A percentile compares a stretch with the other conserved stretches of the same genome.
phyloP scores from a whole-genome alignment of 2,797 vertebrate genomes.

The Thamnophis elegans region DNA sequence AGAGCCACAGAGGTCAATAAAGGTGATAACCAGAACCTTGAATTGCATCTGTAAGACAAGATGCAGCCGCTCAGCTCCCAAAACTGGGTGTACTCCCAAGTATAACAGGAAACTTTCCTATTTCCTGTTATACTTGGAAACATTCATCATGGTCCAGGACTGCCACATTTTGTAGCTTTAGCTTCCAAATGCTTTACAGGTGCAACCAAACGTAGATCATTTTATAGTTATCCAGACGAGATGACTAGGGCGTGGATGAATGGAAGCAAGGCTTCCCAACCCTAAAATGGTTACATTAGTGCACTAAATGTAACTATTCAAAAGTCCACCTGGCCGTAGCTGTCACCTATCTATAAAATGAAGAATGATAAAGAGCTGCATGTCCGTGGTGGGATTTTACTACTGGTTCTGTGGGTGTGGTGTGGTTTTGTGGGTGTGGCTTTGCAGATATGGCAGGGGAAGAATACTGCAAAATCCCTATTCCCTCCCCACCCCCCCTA shows the following conservation, averaged over 20 bases:
- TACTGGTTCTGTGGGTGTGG: too few species aligned
- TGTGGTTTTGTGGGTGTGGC: too few species aligned
- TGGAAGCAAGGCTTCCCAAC: background rate
- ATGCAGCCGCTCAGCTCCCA: background rate
- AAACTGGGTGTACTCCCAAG: background rate
- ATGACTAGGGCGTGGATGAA: background rate
- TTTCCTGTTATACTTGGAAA: too few species aligned
- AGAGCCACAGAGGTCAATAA: background rate
- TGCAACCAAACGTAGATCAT: background rate
- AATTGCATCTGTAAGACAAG: background rate
- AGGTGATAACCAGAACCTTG: background rate
- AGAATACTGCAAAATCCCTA: too few species aligned
- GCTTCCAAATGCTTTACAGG: background rate
- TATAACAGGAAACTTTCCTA: background rate
- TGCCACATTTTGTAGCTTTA: background rate
- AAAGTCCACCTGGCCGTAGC: background rate
- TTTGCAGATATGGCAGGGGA: too few species aligned
- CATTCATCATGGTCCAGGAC: background rate
- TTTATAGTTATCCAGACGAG: background rate
- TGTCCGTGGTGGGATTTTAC: background rate
- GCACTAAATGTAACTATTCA: background rate
- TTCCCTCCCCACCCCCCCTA: too few species aligned
- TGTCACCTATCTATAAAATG: background rate
- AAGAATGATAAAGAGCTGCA: background rate
- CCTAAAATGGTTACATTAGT: background rate